These are phyloP conservation scores for Panorpa germanica DNA, from an alignment of 2,888 invertebrate species.

Conservation along the genomic window DNA sequence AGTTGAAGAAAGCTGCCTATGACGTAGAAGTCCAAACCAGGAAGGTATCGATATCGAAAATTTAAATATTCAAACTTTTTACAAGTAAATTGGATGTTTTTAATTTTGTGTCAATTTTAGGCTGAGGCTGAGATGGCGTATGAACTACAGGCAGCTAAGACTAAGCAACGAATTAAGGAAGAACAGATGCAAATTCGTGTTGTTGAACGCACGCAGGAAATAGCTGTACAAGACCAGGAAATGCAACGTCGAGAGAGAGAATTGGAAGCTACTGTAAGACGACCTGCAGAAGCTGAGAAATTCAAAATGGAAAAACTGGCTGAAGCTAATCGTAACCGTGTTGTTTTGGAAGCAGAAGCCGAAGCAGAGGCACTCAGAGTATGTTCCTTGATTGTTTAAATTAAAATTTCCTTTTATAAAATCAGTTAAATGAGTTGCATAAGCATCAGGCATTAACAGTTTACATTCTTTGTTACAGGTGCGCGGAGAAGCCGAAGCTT, in stretches of 20 bases:
- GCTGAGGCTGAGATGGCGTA: constrained; percentile 90
- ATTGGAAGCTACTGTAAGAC: constrained; percentile 78
- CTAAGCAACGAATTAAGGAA: constrained; percentile 87
- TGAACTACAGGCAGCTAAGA: constrained; percentile 86
- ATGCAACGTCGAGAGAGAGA: constrained; percentile 81
- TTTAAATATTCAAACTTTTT: constrained; percentile 15
- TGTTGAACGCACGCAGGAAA: constrained; percentile 82
- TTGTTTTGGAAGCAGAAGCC: constrained; percentile 89
- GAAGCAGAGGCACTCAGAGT: constrained; percentile 85
- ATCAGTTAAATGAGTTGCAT: too few relatives aligned
- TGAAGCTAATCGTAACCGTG: constrained; percentile 74
- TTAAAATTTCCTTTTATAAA: not conserved
- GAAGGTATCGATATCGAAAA: constrained; percentile 32
- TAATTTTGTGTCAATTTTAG: constrained; percentile 19
- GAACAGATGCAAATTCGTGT: constrained; percentile 95
- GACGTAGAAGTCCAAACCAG: constrained; percentile 92
- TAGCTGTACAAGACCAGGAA: constrained; percentile 91
- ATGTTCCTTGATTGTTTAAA: constrained; percentile 15
- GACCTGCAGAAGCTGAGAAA: constrained; percentile 94
- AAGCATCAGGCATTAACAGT: too few relatives aligned
- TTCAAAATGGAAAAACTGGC: constrained; percentile 79
- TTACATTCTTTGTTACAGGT: constrained; percentile 34
- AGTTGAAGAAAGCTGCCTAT: constrained; percentile 91
- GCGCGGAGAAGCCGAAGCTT: constrained; percentile 80
- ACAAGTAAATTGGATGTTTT: constrained; percentile 8